phyloP scores from a whole-genome alignment of 2,797 vertebrate species.

The Bradypodion ventrale region DNA sequence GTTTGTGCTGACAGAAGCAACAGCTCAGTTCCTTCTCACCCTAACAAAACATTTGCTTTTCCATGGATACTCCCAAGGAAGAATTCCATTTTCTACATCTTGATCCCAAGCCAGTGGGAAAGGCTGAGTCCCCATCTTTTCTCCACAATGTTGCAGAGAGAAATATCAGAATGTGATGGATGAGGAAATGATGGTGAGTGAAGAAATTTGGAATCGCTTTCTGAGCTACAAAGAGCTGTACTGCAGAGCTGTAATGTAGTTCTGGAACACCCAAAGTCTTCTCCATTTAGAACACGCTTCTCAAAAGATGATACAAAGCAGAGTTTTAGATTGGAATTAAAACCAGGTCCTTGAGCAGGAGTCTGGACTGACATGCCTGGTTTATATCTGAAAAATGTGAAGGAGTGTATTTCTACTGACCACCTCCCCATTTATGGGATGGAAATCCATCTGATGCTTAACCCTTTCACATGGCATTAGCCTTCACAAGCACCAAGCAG shows the following conservation, averaged over 20 bases:
- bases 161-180: background rate
- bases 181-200: background rate
- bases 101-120: background rate
- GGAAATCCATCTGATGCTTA: background rate
- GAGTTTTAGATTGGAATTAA: background rate
- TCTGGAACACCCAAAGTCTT: background rate
- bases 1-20: background rate
- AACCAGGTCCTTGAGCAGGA: background rate
- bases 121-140: background rate
- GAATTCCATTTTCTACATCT: background rate
- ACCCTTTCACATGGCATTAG: background rate
- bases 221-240: background rate
- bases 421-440: background rate
- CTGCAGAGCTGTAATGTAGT: background rate
- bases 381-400: background rate
- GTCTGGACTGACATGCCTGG: background rate
- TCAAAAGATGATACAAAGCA: slow-evolving; percentile 4
- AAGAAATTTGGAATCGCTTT: background rate
- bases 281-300: background rate
- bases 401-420: background rate
- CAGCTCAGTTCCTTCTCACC: background rate
- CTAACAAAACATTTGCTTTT: background rate
- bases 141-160: background rate
- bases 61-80: background rate
- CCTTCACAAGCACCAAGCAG: background rate